Evolutionary conservation across 37 sponge, comb jelly and placozoan species (phyloP).

Genomic region (Ephydatia muelleri): DNA sequence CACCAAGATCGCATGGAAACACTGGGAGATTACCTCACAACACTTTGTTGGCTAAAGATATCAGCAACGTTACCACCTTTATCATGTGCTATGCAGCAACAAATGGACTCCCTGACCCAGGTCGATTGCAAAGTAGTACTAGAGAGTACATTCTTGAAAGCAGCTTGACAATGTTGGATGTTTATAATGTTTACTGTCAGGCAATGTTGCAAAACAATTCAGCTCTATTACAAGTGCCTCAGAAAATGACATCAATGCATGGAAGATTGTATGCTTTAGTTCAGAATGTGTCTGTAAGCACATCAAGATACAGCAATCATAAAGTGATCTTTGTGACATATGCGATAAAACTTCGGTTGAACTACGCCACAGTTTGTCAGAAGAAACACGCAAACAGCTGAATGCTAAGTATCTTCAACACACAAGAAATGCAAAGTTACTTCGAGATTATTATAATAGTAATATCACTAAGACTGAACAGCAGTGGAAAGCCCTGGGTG

Average conservation of each 20-base stretch:
- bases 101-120: background rate
- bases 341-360: background rate
- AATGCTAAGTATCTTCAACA: background rate
- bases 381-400: background rate
- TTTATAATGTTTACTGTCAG: background rate
- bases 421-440: background rate
- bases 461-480: background rate
- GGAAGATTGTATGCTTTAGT: background rate
- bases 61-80: background rate
- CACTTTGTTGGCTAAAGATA: background rate
- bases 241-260: background rate
- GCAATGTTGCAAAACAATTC: background rate
- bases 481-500: background rate
- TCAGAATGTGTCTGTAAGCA: background rate
- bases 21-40: background rate
- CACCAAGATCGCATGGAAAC: background rate
- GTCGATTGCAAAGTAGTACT: background rate
- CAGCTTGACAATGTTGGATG: background rate
- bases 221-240: background rate
- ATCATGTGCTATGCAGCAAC: background rate
- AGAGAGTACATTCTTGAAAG: background rate
- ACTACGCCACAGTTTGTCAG: constrained; percentile 1
- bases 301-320: background rate
- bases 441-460: background rate
- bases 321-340: background rate